Conservation (phyloP, 2,888 invertebrate genomes). For the Nezara viridula region DNA sequence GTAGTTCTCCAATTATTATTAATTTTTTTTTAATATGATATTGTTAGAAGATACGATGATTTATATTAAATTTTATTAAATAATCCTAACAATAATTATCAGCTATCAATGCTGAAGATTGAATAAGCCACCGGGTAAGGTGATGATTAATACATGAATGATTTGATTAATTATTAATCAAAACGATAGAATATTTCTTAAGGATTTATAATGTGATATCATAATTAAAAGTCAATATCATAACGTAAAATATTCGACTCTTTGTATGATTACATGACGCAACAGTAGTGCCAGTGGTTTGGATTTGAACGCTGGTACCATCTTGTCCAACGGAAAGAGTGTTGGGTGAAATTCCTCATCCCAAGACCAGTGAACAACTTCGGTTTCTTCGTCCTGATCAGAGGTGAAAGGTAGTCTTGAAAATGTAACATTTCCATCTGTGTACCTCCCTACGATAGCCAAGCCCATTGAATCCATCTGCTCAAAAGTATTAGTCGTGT, state of each 20-base stretch:
- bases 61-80: too few relatives aligned
- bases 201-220: too few relatives aligned
- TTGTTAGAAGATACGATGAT: too few relatives aligned
- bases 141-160: too few relatives aligned
- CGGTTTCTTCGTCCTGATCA: neutral
- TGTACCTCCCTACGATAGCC: neutral
- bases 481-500: neutral
- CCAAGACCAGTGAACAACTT: neutral
- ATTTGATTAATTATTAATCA: too few relatives aligned
- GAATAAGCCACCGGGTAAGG: too few relatives aligned
- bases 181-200: too few relatives aligned
- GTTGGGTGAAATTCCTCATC: neutral
- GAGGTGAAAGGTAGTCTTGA: neutral
- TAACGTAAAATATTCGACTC: neutral
- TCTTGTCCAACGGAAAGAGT: neutral
- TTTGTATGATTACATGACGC: neutral
- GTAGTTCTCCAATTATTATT: too few relatives aligned
- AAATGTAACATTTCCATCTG: neutral
- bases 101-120: too few relatives aligned
- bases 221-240: too few relatives aligned
- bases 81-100: too few relatives aligned
- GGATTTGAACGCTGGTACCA: neutral
- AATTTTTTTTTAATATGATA: too few relatives aligned
- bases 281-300: neutral
- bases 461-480: neutral